phyloP scores from a whole-genome alignment of 2,888 invertebrate species.

The Ophion obscuratus region DNA sequence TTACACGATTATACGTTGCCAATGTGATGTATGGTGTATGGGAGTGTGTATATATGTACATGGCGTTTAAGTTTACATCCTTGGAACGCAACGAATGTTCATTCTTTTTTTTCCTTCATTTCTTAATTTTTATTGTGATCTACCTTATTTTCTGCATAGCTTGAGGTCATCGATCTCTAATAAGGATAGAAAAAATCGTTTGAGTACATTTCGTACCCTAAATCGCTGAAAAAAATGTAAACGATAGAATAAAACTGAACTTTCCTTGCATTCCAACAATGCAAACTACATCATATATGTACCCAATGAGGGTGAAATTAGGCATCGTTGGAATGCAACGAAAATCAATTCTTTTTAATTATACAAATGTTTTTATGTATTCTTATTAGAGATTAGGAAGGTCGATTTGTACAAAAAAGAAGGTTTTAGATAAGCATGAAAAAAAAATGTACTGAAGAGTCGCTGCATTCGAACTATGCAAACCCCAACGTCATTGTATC shows the following conservation, averaged over 20 bases:
- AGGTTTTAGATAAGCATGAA: neutral
- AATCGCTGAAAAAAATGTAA: too few species aligned
- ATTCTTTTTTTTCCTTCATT: neutral
- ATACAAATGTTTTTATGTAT: neutral
- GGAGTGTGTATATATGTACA: neutral
- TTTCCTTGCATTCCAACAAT: neutral
- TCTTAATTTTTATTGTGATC: neutral
- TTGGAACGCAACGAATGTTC: neutral
- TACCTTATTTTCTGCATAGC: neutral
- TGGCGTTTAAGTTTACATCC: neutral
- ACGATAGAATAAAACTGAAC: neutral
- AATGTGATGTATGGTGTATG: neutral
- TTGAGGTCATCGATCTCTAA: neutral
- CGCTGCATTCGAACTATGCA: neutral
- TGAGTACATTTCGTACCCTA: too few species aligned
- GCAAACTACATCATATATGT: neutral
- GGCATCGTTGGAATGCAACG: neutral
- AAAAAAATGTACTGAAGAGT: neutral
- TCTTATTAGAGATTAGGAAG: neutral
- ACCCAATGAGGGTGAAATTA: neutral
- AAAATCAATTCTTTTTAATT: neutral
- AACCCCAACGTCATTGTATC: neutral
- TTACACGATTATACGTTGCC: conserved; percentile 22
- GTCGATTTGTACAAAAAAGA: neutral
- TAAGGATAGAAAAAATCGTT: neutral